These are phyloP conservation scores for Enteromius afrohamiltoni DNA, from an alignment of 2,797 vertebrate genomes.

Conservation along the genomic window DNA sequence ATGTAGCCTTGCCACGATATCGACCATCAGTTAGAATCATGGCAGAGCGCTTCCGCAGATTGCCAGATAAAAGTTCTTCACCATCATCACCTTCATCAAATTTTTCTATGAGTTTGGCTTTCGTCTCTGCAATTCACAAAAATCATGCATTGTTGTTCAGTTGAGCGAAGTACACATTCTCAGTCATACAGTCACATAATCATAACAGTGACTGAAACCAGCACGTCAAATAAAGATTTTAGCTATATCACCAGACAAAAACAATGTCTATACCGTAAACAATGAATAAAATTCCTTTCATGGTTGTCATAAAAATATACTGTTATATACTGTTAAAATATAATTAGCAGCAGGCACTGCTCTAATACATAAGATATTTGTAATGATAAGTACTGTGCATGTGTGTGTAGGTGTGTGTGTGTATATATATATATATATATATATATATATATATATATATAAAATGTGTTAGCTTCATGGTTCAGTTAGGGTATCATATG, in stretches of 20 bases:
- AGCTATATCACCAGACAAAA: not conserved
- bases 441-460: too few species aligned
- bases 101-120: conserved; percentile 86
- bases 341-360: not conserved
- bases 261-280: not conserved
- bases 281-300: not conserved
- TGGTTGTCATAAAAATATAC: not conserved
- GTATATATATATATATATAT: too few species aligned
- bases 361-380: not conserved
- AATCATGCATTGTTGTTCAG: not conserved
- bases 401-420: too few species aligned
- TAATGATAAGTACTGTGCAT: too few species aligned
- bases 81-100: conserved; percentile 82
- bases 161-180: not conserved
- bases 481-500: not conserved
- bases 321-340: not conserved
- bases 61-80: conserved; percentile 66
- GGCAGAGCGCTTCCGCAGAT: conserved; percentile 77
- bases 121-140: conserved; percentile 76
- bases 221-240: not conserved
- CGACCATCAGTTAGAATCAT: conserved; percentile 80
- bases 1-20: conserved; percentile 86
- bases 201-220: not conserved
- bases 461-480: not conserved
- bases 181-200: not conserved